These are phyloP conservation scores for Cremastobaeus sp. DNA, from an alignment of 2,888 invertebrate genomes.

Conservation along the genomic window DNA sequence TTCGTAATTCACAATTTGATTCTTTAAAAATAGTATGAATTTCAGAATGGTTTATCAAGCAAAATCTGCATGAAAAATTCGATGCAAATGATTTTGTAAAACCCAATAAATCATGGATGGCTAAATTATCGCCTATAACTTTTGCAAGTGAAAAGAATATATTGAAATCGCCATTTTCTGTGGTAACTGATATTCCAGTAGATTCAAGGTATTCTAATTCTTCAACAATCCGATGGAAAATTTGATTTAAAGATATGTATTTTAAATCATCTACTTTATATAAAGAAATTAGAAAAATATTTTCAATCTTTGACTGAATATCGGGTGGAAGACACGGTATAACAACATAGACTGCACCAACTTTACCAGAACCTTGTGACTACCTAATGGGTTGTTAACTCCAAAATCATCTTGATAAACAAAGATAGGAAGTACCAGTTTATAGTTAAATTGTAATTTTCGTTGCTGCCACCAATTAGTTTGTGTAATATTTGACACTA, in stretches of 20 bases:
- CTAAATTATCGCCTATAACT: slow-evolving; percentile 55
- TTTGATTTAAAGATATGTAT: background rate
- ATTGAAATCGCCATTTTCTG: background rate
- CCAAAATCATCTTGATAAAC: slow-evolving; percentile 58
- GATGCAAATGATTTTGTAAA: slow-evolving; percentile 47
- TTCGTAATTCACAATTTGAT: slow-evolving; percentile 3
- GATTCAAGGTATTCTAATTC: slow-evolving; percentile 7
- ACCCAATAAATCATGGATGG: slow-evolving; percentile 36
- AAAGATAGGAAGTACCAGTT: slow-evolving; percentile 34
- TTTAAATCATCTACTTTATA: slow-evolving; percentile 28
- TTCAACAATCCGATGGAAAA: slow-evolving; percentile 6
- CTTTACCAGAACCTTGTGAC: slow-evolving; percentile 43
- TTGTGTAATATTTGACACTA: slow-evolving; percentile 39
- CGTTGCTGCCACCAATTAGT: slow-evolving; percentile 27
- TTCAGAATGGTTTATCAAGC: background rate
- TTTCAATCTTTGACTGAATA: slow-evolving; percentile 39
- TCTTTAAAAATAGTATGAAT: background rate
- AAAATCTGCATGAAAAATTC: background rate
- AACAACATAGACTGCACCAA: slow-evolving; percentile 43
- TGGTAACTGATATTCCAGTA: slow-evolving; percentile 5
- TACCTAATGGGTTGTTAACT: slow-evolving; percentile 51
- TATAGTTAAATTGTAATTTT: slow-evolving; percentile 8
- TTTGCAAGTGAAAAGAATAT: background rate
- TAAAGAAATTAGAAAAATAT: slow-evolving; percentile 41
- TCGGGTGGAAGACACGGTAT: slow-evolving; percentile 49